Conservation (phyloP, 2,113 vertebrate genomes). For the Gallinago jamesoni region DNA sequence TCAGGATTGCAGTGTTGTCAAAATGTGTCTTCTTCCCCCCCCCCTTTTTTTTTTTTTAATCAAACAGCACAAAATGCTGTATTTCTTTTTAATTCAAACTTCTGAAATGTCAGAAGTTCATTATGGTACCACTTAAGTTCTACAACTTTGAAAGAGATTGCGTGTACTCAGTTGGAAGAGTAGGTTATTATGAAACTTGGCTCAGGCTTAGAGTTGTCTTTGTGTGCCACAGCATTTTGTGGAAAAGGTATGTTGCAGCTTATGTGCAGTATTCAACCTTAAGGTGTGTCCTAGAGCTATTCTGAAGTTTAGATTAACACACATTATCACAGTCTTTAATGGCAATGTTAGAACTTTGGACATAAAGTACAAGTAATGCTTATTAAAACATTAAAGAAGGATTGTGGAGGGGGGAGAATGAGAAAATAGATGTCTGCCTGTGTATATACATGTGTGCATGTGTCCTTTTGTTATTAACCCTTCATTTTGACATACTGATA, state of each 20-base stretch:
- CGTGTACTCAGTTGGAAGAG: neutral
- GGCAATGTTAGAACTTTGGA: neutral
- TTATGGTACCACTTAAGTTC: neutral
- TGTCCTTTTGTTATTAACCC: neutral
- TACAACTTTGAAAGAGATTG: neutral
- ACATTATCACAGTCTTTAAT: neutral
- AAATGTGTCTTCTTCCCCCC: neutral
- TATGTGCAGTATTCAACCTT: neutral
- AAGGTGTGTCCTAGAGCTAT: neutral
- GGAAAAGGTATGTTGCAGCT: neutral
- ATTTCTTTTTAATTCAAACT: neutral
- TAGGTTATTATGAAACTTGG: neutral
- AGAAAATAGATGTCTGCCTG: neutral
- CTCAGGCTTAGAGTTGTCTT: neutral
- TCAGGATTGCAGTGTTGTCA: neutral
- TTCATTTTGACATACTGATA: neutral
- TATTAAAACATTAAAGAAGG: neutral
- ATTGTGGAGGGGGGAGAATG: neutral
- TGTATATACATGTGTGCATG: fast-evolving
- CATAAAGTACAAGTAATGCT: neutral
- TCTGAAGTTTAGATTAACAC: neutral
- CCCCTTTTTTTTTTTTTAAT: neutral
- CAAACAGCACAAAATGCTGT: neutral
- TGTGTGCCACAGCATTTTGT: neutral
- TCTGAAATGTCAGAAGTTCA: neutral